These are phyloP conservation scores for Bufo gargarizans DNA, from an alignment of 2,113 vertebrate genomes.

Conservation along the genomic window DNA sequence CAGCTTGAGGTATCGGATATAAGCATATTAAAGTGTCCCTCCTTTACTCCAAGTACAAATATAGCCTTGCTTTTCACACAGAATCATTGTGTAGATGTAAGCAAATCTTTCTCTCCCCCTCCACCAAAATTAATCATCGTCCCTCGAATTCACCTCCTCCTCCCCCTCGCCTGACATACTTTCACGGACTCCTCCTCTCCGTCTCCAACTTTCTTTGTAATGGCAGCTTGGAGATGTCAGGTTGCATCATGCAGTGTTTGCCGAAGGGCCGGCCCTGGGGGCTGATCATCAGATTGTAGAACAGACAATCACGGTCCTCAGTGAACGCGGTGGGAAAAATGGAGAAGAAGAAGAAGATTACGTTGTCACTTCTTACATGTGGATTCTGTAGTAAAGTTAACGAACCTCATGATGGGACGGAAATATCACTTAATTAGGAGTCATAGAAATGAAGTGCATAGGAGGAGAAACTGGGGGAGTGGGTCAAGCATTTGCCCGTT, in stretches of 20 bases:
- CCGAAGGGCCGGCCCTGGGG: slow-evolving; percentile 20
- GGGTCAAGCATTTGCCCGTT: too few relatives aligned
- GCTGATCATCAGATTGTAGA: not conserved
- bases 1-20: too few relatives aligned
- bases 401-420: too few relatives aligned
- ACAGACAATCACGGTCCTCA: not conserved
- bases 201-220: slow-evolving; percentile 36
- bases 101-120: slow-evolving; percentile 11
- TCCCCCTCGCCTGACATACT: slow-evolving; percentile 36
- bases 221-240: not conserved
- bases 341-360: not conserved
- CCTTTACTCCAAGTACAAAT: not conserved
- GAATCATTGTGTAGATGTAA: not conserved
- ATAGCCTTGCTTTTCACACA: not conserved
- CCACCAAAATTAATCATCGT: not conserved
- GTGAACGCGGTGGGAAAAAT: not conserved
- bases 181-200: slow-evolving; percentile 38
- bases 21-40: not conserved
- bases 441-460: too few relatives aligned
- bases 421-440: too few relatives aligned
- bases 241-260: slow-evolving; percentile 45
- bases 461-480: too few relatives aligned
- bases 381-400: too few relatives aligned
- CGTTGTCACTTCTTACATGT: too few relatives aligned
- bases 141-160: not conserved